Base-by-base conservation (phyloP, 2,113 vertebrate species). In the Nanorana parkeri region DNA sequence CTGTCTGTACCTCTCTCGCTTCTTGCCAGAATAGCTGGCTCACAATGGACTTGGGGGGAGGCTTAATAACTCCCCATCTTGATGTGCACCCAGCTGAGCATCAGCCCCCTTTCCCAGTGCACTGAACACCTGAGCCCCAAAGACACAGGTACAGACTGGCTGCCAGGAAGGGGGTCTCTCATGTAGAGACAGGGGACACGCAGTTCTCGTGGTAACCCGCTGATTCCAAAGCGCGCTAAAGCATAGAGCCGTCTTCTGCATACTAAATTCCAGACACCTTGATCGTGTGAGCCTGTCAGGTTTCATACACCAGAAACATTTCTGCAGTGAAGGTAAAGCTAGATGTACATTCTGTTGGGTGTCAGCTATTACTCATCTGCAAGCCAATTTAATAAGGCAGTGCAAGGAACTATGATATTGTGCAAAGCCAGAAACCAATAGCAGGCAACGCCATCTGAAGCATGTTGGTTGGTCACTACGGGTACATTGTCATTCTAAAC, bases 101-200 rank as follows among this genome's bases (percentile, higher is more conserved):
- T 28, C 29, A 75, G 71, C 80, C 28, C 75, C 28, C 36, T 68
- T n/a, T 23, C 51, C 51, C 61, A 47, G 77, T 6, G 24, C 64
- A 67, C 32, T 66, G 41, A 23, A 65, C 80, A 75, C 63, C 80
- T 83, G 72, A 83, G 71, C 72, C 80, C 60, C 56, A 23, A 51
- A n/a, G 4, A 26, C 36, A n/a, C 64, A 68, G 72, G 80, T 83
- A 76, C 16, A 74, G 28, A 11, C 15, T 47, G 68, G 2, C n/a
- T 24, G 29, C 23, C 15, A 68, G 41, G 64, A 13, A 20, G 77
- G 47, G n/a, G n/a, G 75, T 29, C 8, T 11, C 60, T 52, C 41
- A 28, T 11, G 26, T 20, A 65, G 17, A 26, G 74, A 64, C 58
- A 51, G 23, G 51, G 75, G 76, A 21, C 26, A 8, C 24, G 4